These are phyloP conservation scores for Furcifer pardalis DNA, from an alignment of 2,797 vertebrate genomes.

Conservation along the genomic window DNA sequence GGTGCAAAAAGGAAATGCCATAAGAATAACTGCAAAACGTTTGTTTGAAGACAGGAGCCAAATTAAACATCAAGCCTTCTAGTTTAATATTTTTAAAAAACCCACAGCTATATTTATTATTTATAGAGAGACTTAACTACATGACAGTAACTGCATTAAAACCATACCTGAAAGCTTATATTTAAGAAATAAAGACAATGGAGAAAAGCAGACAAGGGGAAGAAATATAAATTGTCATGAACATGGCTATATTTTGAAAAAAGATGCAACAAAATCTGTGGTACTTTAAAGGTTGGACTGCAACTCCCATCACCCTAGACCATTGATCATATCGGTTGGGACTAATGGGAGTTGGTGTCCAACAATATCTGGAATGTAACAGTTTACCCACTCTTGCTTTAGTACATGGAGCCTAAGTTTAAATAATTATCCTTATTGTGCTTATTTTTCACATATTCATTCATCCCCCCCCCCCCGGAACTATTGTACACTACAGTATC, in stretches of 20 bases:
- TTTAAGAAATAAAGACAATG: background rate
- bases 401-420: background rate
- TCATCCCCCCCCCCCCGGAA: background rate
- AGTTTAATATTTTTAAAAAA: background rate
- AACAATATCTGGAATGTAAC: background rate
- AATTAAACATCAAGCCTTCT: background rate
- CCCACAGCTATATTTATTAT: background rate
- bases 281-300: background rate
- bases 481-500: background rate
- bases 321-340: background rate
- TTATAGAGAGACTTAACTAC: background rate
- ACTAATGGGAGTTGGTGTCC: too few relatives aligned
- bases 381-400: background rate
- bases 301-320: background rate
- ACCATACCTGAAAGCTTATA: background rate
- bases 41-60: background rate
- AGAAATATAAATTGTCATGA: background rate
- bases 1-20: background rate
- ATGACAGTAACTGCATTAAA: background rate
- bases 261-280: background rate
- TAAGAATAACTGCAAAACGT: slow-evolving; percentile 24
- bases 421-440: background rate
- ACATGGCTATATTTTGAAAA: background rate
- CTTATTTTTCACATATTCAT: background rate
- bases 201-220: background rate